A percentile compares a stretch with the other conserved stretches of the same genome.
These are phyloP conservation scores for Dolichomitus sp. DNA, from an alignment of 2,888 invertebrate species.

Conservation along the genomic window DNA sequence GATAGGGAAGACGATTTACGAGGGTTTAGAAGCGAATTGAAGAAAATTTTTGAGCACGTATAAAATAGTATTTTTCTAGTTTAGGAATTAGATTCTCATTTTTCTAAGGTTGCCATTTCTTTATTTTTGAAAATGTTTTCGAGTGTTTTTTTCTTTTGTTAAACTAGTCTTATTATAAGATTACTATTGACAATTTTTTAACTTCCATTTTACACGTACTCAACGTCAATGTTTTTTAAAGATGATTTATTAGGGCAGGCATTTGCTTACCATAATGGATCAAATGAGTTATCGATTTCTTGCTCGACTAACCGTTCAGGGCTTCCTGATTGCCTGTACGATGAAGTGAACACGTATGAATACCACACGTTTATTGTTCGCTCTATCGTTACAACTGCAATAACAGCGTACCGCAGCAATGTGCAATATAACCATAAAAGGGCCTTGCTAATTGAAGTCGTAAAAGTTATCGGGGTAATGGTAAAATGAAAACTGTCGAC, in stretches of 20 bases:
- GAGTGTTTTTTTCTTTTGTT: no score
- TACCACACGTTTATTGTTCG: conserved; percentile 5
- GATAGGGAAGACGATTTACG: neutral
- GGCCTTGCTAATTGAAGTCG: conserved; percentile 45
- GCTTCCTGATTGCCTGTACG: neutral
- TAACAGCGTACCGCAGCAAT: neutral
- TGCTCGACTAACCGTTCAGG: neutral
- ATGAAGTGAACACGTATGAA: neutral
- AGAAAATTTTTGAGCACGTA: neutral
- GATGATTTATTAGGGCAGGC: neutral
- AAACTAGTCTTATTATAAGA: neutral
- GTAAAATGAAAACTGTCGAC: conserved; percentile 29
- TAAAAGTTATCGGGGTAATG: conserved; percentile 34
- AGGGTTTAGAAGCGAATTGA: neutral
- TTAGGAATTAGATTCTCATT: no score
- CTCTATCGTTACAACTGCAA: conserved; percentile 4
- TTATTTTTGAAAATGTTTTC: no score
- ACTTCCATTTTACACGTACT: neutral
- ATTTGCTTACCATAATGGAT: no score
- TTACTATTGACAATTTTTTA: no score
- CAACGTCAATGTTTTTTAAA: neutral
- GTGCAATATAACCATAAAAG: conserved; percentile 34
- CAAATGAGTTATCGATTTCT: conserved; percentile 3
- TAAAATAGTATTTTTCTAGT: no score
- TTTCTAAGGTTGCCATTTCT: no score